Conservation (phyloP, 2,113 vertebrate genomes). For the Brachirus orientalis region DNA sequence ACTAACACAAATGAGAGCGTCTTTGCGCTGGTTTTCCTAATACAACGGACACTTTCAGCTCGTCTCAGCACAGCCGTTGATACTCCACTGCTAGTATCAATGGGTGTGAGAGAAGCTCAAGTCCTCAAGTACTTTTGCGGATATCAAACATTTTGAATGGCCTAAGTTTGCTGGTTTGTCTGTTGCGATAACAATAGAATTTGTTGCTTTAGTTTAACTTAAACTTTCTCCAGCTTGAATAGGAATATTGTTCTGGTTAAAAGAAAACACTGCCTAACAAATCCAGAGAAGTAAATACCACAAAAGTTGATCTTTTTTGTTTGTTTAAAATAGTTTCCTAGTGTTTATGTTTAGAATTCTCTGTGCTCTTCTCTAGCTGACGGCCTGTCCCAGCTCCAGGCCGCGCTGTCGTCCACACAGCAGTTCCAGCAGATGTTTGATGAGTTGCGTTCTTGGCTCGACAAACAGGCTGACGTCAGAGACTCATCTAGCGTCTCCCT, state of each 20-base stretch:
- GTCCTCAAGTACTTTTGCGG: too few relatives aligned
- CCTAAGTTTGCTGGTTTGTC: too few relatives aligned
- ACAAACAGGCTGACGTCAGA: constrained; percentile 81
- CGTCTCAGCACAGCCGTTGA: too few relatives aligned
- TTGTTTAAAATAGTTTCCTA: constrained; percentile 2
- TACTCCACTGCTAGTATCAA: too few relatives aligned
- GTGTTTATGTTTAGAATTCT: constrained; percentile 14
- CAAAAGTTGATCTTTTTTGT: constrained; percentile 2
- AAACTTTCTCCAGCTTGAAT: neutral
- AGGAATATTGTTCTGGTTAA: constrained; percentile 5
- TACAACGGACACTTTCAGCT: too few relatives aligned
- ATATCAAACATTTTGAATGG: too few relatives aligned
- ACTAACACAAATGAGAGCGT: too few relatives aligned
- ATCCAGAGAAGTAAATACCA: constrained; percentile 12
- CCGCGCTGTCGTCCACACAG: constrained; percentile 93
- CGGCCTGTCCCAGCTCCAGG: constrained; percentile 94
- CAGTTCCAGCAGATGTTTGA: constrained; percentile 99
- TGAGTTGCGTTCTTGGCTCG: constrained; percentile 93
- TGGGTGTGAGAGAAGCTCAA: too few relatives aligned
- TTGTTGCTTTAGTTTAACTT: too few relatives aligned
- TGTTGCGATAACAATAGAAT: too few relatives aligned
- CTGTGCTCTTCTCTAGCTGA: constrained; percentile 82
- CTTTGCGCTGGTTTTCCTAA: too few relatives aligned
- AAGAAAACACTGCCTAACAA: neutral
- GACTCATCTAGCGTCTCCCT: constrained; percentile 77